Conservation (phyloP, 30 jellyfish, hydroid and myxozoan species). For the Sanderia malayensis region DNA sequence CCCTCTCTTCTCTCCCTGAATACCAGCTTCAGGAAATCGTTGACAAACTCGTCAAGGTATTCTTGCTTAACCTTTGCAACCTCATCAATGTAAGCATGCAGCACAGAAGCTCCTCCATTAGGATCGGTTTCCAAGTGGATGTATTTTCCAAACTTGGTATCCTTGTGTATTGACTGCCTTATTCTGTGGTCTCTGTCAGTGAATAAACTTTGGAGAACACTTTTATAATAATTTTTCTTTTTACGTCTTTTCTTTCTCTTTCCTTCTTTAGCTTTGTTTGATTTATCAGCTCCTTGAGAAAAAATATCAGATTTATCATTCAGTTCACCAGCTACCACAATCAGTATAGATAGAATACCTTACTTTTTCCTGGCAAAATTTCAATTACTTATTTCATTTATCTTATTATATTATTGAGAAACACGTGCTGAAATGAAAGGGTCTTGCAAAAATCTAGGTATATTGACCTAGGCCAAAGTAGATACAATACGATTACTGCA, state of each 20-base stretch:
- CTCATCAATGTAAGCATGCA: conserved; percentile 95
- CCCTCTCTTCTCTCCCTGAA: conserved; percentile 75
- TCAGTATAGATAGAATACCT: no score
- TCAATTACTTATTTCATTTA: no score
- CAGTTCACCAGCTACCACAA: no score
- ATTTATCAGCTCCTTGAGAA: neutral
- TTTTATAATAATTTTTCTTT: conserved; percentile 65
- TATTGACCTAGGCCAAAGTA: no score
- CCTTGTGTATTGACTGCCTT: conserved; percentile 38
- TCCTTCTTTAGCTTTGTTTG: neutral
- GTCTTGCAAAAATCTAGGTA: no score
- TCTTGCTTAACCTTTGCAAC: conserved; percentile 81
- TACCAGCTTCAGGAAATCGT: conserved; percentile 70
- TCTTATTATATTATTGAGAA: no score
- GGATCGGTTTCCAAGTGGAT: conserved; percentile 84
- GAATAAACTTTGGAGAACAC: conserved; percentile 61
- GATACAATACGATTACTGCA: no score
- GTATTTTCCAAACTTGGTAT: conserved; percentile 79
- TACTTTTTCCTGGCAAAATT: no score
- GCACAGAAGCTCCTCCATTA: conserved; percentile 92
- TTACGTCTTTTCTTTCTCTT: neutral
- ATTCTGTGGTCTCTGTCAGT: conserved; percentile 74
- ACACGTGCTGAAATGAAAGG: no score
- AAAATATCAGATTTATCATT: no score
- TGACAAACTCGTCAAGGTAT: conserved; percentile 84